phyloP scores from a whole-genome alignment of 2,888 invertebrate species.

The Napeogenes inachia region DNA sequence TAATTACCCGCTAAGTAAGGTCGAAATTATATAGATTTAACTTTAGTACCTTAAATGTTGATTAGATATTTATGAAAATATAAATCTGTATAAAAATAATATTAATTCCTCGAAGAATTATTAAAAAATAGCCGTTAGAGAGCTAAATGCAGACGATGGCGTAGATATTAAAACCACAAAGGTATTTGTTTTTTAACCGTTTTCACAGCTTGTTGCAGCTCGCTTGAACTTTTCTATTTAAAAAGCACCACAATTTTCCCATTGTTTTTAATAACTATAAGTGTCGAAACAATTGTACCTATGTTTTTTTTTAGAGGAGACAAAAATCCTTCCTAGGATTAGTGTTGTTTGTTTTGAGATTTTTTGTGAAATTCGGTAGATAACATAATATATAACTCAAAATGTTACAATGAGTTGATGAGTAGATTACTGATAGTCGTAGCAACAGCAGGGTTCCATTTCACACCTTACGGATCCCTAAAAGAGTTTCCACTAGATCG shows the following conservation, averaged over 20 bases:
- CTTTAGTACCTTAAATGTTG: too few relatives aligned
- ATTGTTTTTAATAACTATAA: constrained; percentile 13
- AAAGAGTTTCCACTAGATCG: constrained; percentile 23
- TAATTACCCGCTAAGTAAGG: too few relatives aligned
- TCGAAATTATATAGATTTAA: neutral
- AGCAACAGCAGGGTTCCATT: too few relatives aligned
- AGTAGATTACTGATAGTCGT: too few relatives aligned
- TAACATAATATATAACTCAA: too few relatives aligned
- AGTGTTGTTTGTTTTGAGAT: too few relatives aligned
- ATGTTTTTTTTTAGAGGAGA: neutral
- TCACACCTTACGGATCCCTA: constrained; percentile 15
- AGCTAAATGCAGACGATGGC: neutral
- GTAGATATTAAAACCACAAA: constrained; percentile 26
- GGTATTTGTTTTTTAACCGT: constrained; percentile 27
- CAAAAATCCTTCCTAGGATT: too few relatives aligned
- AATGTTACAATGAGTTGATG: too few relatives aligned
- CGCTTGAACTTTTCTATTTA: constrained; percentile 20
- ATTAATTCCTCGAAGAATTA: neutral
- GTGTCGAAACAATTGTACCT: neutral
- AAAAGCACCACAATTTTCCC: constrained; percentile 15
- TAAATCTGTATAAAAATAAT: neutral
- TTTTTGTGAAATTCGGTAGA: too few relatives aligned
- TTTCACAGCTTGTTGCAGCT: constrained; percentile 28
- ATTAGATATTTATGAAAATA: too few relatives aligned
- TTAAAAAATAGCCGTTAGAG: neutral